phyloP scores from a whole-genome alignment of 2,113 vertebrate genomes.

The Ursus arctos region DNA sequence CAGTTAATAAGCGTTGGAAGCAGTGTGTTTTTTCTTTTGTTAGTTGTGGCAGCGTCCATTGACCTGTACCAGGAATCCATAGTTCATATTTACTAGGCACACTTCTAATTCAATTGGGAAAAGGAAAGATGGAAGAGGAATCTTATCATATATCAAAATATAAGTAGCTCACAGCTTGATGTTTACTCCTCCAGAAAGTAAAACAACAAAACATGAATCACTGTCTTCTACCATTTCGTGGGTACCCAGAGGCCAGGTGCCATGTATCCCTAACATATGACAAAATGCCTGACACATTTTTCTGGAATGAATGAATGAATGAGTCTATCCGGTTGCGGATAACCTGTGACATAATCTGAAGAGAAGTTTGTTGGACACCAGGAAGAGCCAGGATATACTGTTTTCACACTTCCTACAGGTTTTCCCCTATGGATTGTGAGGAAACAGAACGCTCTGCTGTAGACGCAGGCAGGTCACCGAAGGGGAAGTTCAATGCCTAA shows the following conservation, averaged over 20 bases:
- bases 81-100: background rate
- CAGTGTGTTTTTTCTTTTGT: background rate
- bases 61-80: background rate
- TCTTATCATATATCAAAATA: background rate
- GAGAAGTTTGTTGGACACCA: background rate
- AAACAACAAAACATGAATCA: background rate
- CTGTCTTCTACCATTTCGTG: background rate
- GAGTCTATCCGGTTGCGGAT: background rate
- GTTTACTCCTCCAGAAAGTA: conserved; percentile 5
- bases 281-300: background rate
- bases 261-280: background rate
- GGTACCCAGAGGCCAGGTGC: background rate
- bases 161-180: background rate
- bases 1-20: background rate
- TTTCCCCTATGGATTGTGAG: background rate
- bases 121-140: background rate
- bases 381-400: background rate
- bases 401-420: background rate
- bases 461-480: background rate
- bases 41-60: background rate
- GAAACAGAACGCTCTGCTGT: background rate
- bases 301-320: background rate
- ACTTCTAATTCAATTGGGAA: background rate
- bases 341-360: background rate
- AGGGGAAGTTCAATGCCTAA: background rate